Conservation (phyloP, 2,797 vertebrate species). For the Liasis olivaceus region DNA sequence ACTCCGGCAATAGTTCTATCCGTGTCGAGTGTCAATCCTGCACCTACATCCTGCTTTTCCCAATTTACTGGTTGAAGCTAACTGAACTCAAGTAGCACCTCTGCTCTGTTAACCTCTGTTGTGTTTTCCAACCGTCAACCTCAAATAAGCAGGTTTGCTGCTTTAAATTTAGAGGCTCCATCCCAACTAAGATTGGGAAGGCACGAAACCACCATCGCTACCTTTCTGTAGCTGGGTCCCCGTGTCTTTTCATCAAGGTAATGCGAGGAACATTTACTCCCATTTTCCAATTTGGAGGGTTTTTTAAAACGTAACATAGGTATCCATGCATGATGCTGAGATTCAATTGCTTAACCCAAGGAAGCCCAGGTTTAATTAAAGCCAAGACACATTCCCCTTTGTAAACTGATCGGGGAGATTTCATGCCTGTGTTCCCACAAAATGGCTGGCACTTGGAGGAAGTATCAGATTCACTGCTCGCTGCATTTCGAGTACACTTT, state of each 20-base stretch:
- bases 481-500: not conserved
- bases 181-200: not conserved
- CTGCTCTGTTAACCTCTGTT: no score
- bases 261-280: not conserved
- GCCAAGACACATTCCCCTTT: no score
- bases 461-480: no score
- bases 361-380: not conserved
- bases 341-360: not conserved
- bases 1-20: no score
- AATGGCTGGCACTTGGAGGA: not conserved
- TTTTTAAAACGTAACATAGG: not conserved
- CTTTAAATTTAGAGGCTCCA: no score
- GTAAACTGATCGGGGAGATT: not conserved
- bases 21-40: no score
- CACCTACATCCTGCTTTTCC: no score
- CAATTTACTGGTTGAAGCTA: no score
- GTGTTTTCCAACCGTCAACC: no score
- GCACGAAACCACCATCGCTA: not conserved
- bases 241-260: not conserved
- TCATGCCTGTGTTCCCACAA: rapidly evolving
- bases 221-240: not conserved
- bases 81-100: no score
- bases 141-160: no score
- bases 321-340: not conserved
- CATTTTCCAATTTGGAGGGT: not conserved